These are phyloP conservation scores for Taenaris catops DNA, from an alignment of 2,888 invertebrate genomes.

Conservation along the genomic window DNA sequence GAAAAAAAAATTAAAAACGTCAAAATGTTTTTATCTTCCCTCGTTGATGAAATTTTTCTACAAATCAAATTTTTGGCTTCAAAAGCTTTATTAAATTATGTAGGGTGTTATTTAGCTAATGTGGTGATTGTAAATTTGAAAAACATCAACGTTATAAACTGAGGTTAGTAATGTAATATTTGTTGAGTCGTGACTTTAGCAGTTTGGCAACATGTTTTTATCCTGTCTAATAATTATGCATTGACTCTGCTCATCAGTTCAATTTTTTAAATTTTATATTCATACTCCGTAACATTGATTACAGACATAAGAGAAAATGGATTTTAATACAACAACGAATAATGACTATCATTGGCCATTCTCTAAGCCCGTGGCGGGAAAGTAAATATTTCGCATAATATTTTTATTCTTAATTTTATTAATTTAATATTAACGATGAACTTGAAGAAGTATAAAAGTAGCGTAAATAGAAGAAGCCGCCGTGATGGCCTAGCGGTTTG, in stretches of 20 bases:
- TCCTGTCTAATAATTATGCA: too few species aligned
- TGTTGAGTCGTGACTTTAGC: too few species aligned
- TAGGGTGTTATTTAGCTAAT: slow-evolving; percentile 72
- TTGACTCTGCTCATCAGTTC: too few species aligned
- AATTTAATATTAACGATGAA: too few species aligned
- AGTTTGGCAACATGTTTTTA: too few species aligned
- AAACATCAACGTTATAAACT: slow-evolving; percentile 59
- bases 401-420: too few species aligned
- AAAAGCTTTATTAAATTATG: slow-evolving; percentile 73
- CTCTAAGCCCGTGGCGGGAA: slow-evolving; percentile 75
- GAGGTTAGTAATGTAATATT: slow-evolving; percentile 31
- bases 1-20: slow-evolving; percentile 51
- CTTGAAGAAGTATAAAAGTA: too few species aligned
- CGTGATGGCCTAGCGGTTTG: too few species aligned
- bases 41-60: slow-evolving; percentile 65
- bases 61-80: slow-evolving; percentile 70
- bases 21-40: slow-evolving; percentile 77
- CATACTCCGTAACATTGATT: too few species aligned
- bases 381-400: slow-evolving; percentile 65
- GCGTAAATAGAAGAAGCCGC: too few species aligned
- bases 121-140: slow-evolving; percentile 63
- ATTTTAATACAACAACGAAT: slow-evolving; percentile 68
- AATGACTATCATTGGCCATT: slow-evolving; percentile 81
- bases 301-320: slow-evolving; percentile 37
- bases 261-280: too few species aligned